These are phyloP conservation scores for Simalia tracyae DNA, from an alignment of 2,797 vertebrate genomes.

Conservation along the genomic window DNA sequence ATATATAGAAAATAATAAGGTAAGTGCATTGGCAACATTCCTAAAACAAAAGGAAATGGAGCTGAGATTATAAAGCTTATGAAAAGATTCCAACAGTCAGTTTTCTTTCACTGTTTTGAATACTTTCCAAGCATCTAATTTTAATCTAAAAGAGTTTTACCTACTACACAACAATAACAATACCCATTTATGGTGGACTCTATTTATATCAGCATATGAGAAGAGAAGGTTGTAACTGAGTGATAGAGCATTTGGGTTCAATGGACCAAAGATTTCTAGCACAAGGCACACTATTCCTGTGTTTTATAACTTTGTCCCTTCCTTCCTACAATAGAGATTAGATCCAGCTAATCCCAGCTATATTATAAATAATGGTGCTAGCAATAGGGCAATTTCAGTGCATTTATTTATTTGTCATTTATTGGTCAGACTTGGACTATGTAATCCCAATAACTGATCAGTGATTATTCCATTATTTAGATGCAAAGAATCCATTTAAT, in stretches of 20 bases:
- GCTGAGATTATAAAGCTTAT: neutral
- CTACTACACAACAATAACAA: neutral
- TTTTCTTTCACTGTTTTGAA: neutral
- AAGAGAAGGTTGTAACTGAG: neutral
- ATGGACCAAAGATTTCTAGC: neutral
- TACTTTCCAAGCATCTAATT: neutral
- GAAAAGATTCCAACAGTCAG: neutral
- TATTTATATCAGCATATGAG: neutral
- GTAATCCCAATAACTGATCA: too few relatives aligned
- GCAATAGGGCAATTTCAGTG: too few relatives aligned
- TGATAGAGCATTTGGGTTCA: neutral
- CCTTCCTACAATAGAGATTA: too few relatives aligned
- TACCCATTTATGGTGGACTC: neutral
- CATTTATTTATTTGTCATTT: too few relatives aligned
- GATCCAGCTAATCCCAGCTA: too few relatives aligned
- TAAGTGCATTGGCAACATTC: conserved; percentile 11
- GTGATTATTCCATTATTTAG: too few relatives aligned
- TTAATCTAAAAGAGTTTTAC: neutral
- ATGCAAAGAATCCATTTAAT: too few relatives aligned
- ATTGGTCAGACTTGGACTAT: too few relatives aligned
- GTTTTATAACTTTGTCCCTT: neutral
- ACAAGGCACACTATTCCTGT: neutral
- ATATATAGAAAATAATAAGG: conserved; percentile 38
- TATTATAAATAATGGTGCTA: too few relatives aligned
- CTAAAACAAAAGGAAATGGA: conserved; percentile 4